phyloP scores from a whole-genome alignment of 2,113 vertebrate genomes.

The Columba livia region DNA sequence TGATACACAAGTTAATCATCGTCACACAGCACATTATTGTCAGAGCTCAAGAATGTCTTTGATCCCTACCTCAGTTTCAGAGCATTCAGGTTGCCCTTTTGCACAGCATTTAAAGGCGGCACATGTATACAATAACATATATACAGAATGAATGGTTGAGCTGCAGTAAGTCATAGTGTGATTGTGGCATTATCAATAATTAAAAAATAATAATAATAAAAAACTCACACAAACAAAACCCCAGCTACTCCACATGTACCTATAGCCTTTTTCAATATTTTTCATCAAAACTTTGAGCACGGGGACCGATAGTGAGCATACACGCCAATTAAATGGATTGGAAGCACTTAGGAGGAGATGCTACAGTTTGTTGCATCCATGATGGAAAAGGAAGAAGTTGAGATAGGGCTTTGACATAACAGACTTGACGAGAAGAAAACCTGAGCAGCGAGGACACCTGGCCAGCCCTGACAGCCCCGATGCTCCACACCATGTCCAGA shows the following conservation, averaged over 20 bases:
- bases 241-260: background rate
- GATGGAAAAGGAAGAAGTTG: background rate
- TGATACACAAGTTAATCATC: background rate
- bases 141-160: background rate
- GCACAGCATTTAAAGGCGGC: background rate
- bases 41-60: constrained; percentile 32
- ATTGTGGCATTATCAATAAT: background rate
- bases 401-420: constrained; percentile 9
- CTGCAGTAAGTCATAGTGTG: background rate
- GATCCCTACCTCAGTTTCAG: constrained; percentile 9
- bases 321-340: background rate
- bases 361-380: background rate
- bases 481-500: background rate
- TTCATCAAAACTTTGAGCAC: background rate
- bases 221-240: background rate
- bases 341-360: background rate
- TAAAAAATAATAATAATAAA: background rate
- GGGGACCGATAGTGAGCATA: background rate
- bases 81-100: background rate
- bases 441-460: background rate
- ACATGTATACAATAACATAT: background rate
- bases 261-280: background rate
- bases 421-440: background rate
- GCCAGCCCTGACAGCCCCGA: background rate
- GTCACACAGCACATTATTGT: background rate